Percentiles rank a stretch among this genome's conserved stretches.
Conservation (phyloP, 2,888 invertebrate genomes). For the Lasioglossum leucozonium region DNA sequence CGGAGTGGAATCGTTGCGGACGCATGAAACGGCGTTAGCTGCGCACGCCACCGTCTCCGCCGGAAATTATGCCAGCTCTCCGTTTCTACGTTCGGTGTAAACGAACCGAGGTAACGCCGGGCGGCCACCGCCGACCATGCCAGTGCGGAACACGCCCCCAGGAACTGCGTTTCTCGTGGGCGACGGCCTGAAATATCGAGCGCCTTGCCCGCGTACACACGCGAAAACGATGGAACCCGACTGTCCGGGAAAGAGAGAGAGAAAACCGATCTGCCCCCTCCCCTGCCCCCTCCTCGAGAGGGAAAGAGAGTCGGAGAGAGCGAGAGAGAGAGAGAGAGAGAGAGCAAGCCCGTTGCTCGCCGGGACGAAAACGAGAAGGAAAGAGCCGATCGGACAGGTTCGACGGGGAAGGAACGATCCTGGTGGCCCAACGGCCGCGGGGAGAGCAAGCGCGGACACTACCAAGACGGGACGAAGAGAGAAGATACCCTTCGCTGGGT, state of each 20-base stretch:
- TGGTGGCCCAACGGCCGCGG: neutral
- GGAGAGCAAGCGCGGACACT: neutral
- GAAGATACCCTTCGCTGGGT: neutral
- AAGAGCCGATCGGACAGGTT: conserved; percentile 49
- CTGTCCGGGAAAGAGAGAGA: conserved; percentile 53
- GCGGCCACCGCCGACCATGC: conserved; percentile 63
- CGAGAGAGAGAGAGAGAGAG: too few relatives aligned
- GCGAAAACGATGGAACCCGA: conserved; percentile 72
- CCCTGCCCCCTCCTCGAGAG: neutral
- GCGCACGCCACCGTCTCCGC: conserved; percentile 71
- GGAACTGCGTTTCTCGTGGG: conserved; percentile 74
- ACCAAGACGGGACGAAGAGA: neutral
- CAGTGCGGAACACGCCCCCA: conserved; percentile 72
- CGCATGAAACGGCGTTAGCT: conserved; percentile 56
- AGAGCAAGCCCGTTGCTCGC: neutral
- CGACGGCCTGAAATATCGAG: conserved; percentile 79
- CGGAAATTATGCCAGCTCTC: conserved; percentile 75
- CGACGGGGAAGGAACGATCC: conserved; percentile 35
- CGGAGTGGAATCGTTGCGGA: conserved; percentile 55
- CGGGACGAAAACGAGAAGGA: conserved; percentile 51
- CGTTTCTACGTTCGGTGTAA: conserved; percentile 74
- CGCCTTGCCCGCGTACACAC: conserved; percentile 74
- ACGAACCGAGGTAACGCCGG: conserved; percentile 73
- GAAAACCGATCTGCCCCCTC: conserved; percentile 14
- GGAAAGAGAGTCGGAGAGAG: neutral